A percentile compares a stretch with the other conserved stretches of the same genome.
Conservation (phyloP, 2,888 invertebrate species). For the Plusia festucae region DNA sequence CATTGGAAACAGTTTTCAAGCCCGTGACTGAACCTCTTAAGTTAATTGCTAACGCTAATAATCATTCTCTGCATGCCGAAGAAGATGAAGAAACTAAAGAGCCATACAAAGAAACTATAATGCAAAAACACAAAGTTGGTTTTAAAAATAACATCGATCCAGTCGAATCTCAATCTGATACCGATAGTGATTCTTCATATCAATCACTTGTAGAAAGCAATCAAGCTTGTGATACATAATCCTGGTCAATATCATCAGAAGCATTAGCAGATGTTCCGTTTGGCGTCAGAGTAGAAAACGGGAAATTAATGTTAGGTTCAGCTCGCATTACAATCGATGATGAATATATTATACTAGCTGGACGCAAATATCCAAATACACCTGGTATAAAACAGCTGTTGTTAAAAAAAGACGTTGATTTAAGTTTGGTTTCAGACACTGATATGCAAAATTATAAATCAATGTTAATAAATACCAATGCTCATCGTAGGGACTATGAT, state of each 20-base stretch:
- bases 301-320: no score
- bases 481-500: not conserved
- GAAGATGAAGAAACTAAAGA: no score
- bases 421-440: slow-evolving; percentile 1
- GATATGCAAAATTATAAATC: slow-evolving; percentile 2
- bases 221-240: not conserved
- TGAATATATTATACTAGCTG: no score
- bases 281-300: no score
- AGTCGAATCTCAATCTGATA: not conserved
- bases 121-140: no score
- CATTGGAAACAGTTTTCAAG: not conserved
- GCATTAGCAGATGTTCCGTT: not conserved
- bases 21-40: no score
- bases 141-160: no score
- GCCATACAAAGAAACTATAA: no score
- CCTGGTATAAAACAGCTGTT: not conserved
- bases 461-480: not conserved
- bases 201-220: not conserved
- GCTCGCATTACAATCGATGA: no score
- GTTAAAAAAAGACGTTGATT: not conserved
- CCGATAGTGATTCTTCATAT: not conserved
- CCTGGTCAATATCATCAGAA: not conserved
- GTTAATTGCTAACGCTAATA: not conserved
- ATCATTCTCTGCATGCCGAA: no score
- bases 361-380: not conserved